Evolutionary conservation across 2,888 invertebrate genomes (phyloP).

Genomic region (Saturnia pavonia): DNA sequence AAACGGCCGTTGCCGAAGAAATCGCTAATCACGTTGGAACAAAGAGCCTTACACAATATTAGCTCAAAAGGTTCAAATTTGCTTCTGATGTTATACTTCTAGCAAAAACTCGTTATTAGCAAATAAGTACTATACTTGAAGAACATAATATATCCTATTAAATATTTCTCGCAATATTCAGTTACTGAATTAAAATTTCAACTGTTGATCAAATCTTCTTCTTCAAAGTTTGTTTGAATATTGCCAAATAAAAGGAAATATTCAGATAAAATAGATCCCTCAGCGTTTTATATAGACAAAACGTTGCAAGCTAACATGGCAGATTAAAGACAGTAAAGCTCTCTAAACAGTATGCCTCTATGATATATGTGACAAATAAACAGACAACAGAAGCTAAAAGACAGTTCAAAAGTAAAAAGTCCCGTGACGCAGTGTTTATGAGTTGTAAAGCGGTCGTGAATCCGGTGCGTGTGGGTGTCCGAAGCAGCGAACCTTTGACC

Average conservation of each 20-base stretch:
- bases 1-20: neutral
- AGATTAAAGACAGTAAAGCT: neutral
- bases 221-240: too few relatives aligned
- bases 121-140: too few relatives aligned
- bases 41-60: neutral
- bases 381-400: neutral
- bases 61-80: neutral
- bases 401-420: neutral
- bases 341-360: neutral
- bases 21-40: neutral
- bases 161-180: neutral
- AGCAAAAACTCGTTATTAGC: too few relatives aligned
- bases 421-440: neutral
- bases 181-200: too few relatives aligned
- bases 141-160: too few relatives aligned
- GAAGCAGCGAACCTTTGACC: conserved; percentile 41
- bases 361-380: neutral
- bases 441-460: neutral
- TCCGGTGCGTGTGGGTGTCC: conserved; percentile 26
- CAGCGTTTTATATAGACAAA: neutral
- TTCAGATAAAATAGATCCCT: neutral
- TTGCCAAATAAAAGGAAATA: neutral
- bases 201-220: too few relatives aligned
- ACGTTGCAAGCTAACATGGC: neutral
- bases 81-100: too few relatives aligned